phyloP scores from a whole-genome alignment of 1,140 invertebrate genomes.

The Lerema accius region DNA sequence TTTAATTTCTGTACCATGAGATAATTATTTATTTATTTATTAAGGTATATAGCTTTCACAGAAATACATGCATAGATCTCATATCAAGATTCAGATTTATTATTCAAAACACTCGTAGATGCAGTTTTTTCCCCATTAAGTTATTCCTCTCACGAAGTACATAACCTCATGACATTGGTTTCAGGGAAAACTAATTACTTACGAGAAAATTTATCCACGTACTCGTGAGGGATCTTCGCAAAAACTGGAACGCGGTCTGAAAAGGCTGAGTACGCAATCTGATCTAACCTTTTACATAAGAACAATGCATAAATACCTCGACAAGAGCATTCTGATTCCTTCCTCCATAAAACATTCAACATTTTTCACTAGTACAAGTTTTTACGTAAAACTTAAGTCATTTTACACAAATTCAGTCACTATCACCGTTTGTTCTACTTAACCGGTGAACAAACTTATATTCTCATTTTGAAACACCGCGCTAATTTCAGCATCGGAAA shows the following conservation, averaged over 20 bases:
- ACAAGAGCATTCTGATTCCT: slow-evolving; percentile 22
- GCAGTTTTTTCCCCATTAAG: too few species aligned
- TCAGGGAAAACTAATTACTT: too few species aligned
- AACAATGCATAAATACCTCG: slow-evolving; percentile 28
- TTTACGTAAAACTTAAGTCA: slow-evolving; percentile 8
- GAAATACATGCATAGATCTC: too few species aligned
- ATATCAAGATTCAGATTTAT: too few species aligned
- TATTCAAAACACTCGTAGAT: too few species aligned
- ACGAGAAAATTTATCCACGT: not conserved
- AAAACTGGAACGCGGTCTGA: not conserved
- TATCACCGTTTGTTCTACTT: slow-evolving; percentile 6
- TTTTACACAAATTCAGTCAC: slow-evolving; percentile 13
- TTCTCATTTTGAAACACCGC: slow-evolving; percentile 25
- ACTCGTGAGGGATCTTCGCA: not conserved
- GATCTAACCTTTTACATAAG: slow-evolving; percentile 18
- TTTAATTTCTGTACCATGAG: too few species aligned
- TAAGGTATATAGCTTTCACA: too few species aligned
- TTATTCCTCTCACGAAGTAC: too few species aligned
- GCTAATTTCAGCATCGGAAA: slow-evolving; percentile 12
- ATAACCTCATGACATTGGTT: too few species aligned
- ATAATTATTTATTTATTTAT: too few species aligned
- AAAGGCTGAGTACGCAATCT: slow-evolving; percentile 3
- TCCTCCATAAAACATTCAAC: slow-evolving; percentile 13
- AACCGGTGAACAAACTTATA: slow-evolving; percentile 7
- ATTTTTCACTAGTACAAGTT: slow-evolving; percentile 12